These are phyloP conservation scores for Melieria omissa DNA, from an alignment of 2,888 invertebrate species.

Conservation along the genomic window DNA sequence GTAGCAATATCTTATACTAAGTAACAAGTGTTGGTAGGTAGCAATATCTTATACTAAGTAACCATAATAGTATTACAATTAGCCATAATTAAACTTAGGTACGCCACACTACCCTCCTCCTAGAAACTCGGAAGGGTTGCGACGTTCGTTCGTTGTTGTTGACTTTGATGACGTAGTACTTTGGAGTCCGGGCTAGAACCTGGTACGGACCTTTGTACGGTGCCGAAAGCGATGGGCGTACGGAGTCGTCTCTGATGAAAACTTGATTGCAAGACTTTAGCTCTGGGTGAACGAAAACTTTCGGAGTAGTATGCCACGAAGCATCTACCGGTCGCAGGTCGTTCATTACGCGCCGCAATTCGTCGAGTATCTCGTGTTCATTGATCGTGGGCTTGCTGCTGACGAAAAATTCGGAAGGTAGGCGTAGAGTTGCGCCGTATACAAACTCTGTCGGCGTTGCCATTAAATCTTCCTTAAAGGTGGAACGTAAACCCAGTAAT, in stretches of 20 bases:
- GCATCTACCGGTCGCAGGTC: slow-evolving; percentile 10
- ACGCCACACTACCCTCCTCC: slow-evolving; percentile 14
- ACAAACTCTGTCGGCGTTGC: no score
- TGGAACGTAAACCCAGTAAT: slow-evolving; percentile 54
- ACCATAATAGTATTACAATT: no score
- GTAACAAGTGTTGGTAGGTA: no score
- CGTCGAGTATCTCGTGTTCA: no score
- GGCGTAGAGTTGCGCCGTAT: no score
- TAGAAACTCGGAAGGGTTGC: slow-evolving; percentile 15
- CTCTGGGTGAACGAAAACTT: slow-evolving; percentile 5
- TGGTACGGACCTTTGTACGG: slow-evolving; percentile 44
- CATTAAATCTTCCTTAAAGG: slow-evolving; percentile 49
- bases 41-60: no score
- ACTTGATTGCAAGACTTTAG: no score
- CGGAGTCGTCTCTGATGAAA: no score
- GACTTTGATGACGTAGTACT: slow-evolving; percentile 16
- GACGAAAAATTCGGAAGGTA: no score
- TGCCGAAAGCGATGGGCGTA: slow-evolving; percentile 41
- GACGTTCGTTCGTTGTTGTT: not conserved
- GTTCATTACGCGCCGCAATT: not conserved
- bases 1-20: no score
- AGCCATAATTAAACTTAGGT: not conserved
- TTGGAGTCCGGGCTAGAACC: slow-evolving; percentile 35
- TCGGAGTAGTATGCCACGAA: slow-evolving; percentile 1
- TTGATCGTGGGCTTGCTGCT: no score